Evolutionary conservation across 2,113 vertebrate genomes (phyloP).

Genomic region (Nycticryphes semicollaris): DNA sequence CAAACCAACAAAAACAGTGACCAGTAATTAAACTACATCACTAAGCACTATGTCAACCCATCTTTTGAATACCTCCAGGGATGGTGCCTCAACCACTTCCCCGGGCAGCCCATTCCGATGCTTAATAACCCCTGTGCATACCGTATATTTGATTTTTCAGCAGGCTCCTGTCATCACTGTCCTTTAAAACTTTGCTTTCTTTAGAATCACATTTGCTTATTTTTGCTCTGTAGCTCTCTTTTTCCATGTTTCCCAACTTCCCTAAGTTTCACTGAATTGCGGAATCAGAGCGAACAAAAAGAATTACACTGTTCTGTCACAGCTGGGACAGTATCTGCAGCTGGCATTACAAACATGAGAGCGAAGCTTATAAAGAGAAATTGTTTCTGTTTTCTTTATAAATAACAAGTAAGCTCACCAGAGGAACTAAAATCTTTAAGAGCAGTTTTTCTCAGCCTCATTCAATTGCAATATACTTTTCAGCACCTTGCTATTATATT

Average conservation of each 20-base stretch:
- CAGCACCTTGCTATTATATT: not conserved
- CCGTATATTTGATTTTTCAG: not conserved
- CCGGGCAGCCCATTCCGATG: too few relatives aligned
- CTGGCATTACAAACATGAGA: not conserved
- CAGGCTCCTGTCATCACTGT: not conserved
- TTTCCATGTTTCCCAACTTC: not conserved
- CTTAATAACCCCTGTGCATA: too few relatives aligned
- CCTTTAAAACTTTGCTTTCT: not conserved
- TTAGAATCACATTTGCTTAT: not conserved
- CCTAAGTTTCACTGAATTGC: not conserved
- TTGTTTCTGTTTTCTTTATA: not conserved
- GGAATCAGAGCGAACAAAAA: not conserved
- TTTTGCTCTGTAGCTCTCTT: not conserved
- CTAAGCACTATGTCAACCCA: too few relatives aligned
- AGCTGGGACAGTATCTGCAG: not conserved
- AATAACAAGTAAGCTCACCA: not conserved
- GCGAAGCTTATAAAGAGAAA: not conserved
- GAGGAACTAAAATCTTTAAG: not conserved
- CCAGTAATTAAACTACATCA: too few relatives aligned
- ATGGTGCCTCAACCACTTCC: too few relatives aligned
- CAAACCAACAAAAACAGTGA: too few relatives aligned
- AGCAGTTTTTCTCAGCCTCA: not conserved
- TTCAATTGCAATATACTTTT: not conserved
- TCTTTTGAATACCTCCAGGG: too few relatives aligned
- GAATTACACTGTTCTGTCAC: not conserved